These are phyloP conservation scores for Pollenia labialis DNA, from an alignment of 2,888 invertebrate species.

Conservation along the genomic window DNA sequence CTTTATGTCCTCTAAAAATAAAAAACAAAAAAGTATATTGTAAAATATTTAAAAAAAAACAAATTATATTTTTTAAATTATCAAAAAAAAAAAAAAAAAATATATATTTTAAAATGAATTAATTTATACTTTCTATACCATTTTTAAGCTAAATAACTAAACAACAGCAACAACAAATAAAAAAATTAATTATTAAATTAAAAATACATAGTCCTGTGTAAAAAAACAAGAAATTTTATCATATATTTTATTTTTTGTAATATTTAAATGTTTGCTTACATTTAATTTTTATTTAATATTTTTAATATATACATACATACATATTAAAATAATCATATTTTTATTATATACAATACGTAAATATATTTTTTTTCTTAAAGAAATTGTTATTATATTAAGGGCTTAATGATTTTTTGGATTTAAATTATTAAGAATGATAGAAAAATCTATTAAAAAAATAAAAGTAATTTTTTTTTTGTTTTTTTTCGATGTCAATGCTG, in stretches of 20 bases:
- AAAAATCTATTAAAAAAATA: constrained; percentile 33
- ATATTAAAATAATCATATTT: constrained; percentile 61
- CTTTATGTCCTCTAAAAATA: constrained; percentile 68
- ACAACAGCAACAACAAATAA: constrained; percentile 63
- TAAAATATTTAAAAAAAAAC: constrained; percentile 69
- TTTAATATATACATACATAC: constrained; percentile 52
- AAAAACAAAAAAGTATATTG: constrained; percentile 54
- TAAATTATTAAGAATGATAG: constrained; percentile 11
- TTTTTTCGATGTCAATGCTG: constrained; percentile 70
- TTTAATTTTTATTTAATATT: constrained; percentile 65
- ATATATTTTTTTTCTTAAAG: constrained; percentile 64
- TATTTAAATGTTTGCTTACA: constrained; percentile 71
- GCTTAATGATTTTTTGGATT: constrained; percentile 53
- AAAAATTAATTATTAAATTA: constrained; percentile 25
- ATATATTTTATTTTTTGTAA: constrained; percentile 51
- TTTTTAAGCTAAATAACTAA: constrained; percentile 66
- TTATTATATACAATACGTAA: constrained; percentile 57
- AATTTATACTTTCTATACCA: constrained; percentile 54
- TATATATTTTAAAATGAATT: constrained; percentile 18
- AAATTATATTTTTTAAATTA: constrained; percentile 43
- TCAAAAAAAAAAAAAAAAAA: constrained; percentile 37
- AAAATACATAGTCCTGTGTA: constrained; percentile 53
- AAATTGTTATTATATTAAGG: constrained; percentile 61
- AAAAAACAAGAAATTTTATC: constrained; percentile 56
- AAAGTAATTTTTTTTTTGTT: constrained; percentile 47